phyloP scores from a whole-genome alignment of 2,113 vertebrate species.

The Hippocampus abdominalis region DNA sequence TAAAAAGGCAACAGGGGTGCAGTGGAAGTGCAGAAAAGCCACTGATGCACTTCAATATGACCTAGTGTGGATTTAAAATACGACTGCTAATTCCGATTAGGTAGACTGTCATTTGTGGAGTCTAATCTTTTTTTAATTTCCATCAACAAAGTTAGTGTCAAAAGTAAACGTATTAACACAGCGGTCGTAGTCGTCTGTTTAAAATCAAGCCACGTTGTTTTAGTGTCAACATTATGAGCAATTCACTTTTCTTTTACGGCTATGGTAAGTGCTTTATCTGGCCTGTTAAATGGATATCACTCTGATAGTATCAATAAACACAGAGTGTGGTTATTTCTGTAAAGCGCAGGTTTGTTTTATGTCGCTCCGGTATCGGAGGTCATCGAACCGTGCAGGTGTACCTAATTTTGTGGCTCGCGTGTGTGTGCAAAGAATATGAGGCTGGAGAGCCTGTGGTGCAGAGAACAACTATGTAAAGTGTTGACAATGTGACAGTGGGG shows the following conservation, averaged over 20 bases:
- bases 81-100: not conserved
- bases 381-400: not conserved
- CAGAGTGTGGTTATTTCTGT: not conserved
- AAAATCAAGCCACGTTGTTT: not conserved
- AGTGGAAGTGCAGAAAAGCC: not conserved
- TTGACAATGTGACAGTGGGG: constrained; percentile 33
- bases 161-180: not conserved
- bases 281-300: not conserved
- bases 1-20: not conserved
- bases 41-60: not conserved
- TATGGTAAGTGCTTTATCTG: not conserved
- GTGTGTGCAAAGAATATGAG: not conserved
- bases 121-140: not conserved
- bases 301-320: not conserved
- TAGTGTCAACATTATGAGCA: not conserved
- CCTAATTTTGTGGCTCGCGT: not conserved
- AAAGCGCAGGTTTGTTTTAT: not conserved
- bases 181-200: not conserved
- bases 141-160: not conserved
- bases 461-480: constrained; percentile 3
- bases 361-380: not conserved
- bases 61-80: not conserved
- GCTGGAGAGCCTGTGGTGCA: not conserved
- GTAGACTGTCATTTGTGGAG: not conserved
- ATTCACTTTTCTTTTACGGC: not conserved